These are phyloP conservation scores for Strigamia crassipes DNA, from an alignment of 2,888 invertebrate species.

Conservation along the genomic window DNA sequence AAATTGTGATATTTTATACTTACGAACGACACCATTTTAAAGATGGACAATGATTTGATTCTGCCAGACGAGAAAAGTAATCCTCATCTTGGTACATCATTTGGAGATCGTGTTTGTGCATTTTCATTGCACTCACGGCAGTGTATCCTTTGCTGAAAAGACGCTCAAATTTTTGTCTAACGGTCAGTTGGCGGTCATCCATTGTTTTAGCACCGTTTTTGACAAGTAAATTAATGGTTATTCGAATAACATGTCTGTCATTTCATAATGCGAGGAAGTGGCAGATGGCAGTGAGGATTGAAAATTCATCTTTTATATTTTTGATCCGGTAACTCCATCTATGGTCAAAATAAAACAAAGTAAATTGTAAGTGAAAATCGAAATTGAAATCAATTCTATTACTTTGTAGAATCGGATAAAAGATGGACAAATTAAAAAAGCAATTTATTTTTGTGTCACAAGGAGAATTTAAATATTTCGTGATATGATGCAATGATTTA, in stretches of 20 bases:
- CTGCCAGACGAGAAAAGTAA: neutral
- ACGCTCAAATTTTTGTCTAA: neutral
- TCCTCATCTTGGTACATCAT: conserved; percentile 12
- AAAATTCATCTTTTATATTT: neutral
- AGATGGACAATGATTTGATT: neutral
- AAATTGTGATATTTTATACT: neutral
- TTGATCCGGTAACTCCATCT: neutral
- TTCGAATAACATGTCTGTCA: neutral
- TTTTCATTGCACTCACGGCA: neutral
- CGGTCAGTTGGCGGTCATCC: neutral
- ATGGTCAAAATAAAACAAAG: neutral
- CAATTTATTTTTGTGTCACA: too few species aligned
- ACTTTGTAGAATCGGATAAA: too few species aligned
- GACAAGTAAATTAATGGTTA: neutral
- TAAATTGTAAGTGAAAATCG: neutral
- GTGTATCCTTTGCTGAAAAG: conserved; percentile 15
- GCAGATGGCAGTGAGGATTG: neutral
- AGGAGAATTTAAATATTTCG: too few species aligned
- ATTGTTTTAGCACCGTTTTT: neutral
- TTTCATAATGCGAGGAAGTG: neutral
- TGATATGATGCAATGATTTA: neutral
- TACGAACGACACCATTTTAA: conserved; percentile 12
- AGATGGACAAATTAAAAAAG: neutral
- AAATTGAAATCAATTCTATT: neutral
- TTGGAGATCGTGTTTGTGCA: neutral